Evolutionary conservation across 2,888 invertebrate species (phyloP).

Genomic region (Mellilla xanthometata): DNA sequence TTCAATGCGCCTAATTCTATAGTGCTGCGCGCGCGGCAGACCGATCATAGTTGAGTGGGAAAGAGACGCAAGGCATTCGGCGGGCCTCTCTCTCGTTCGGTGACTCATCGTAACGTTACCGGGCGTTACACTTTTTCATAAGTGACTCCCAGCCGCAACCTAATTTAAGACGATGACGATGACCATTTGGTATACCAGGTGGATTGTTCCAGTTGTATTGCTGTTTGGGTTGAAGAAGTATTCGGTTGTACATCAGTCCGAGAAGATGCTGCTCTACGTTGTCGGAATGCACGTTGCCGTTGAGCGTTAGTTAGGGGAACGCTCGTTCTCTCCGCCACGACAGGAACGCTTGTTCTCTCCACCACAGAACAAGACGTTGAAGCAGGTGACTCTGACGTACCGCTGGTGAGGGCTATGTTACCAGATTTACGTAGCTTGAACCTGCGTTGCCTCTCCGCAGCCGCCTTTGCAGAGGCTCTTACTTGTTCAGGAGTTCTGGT

Average conservation of each 20-base stretch:
- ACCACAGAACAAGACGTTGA: too few species aligned
- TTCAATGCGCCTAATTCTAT: too few species aligned
- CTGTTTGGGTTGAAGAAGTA: conserved; percentile 27
- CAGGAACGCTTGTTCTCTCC: conserved; percentile 23
- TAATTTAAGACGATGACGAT: too few species aligned
- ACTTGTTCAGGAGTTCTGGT: conserved; percentile 31
- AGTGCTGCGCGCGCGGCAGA: too few species aligned
- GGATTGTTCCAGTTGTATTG: conserved; percentile 37
- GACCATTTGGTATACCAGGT: conserved; percentile 43
- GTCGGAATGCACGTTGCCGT: conserved; percentile 25
- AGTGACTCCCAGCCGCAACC: too few species aligned
- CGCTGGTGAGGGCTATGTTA: conserved; percentile 27
- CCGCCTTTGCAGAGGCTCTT: conserved; percentile 32
- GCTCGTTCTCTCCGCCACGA: conserved; percentile 21
- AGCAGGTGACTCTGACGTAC: conserved; percentile 24
- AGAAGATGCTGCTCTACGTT: conserved; percentile 24
- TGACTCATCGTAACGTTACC: too few species aligned
- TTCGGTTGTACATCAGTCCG: conserved; percentile 21
- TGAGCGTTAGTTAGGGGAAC: conserved; percentile 23
- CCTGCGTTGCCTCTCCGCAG: conserved; percentile 35
- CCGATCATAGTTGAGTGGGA: too few species aligned
- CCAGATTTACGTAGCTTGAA: conserved; percentile 31
- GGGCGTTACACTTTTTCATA: too few species aligned
- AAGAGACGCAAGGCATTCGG: too few species aligned
- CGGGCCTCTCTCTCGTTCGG: too few species aligned